A percentile compares a stretch with the other conserved stretches of the same genome.
phyloP scores from a whole-genome alignment of 2,797 vertebrate species.

The Poeciliopsis infans region DNA sequence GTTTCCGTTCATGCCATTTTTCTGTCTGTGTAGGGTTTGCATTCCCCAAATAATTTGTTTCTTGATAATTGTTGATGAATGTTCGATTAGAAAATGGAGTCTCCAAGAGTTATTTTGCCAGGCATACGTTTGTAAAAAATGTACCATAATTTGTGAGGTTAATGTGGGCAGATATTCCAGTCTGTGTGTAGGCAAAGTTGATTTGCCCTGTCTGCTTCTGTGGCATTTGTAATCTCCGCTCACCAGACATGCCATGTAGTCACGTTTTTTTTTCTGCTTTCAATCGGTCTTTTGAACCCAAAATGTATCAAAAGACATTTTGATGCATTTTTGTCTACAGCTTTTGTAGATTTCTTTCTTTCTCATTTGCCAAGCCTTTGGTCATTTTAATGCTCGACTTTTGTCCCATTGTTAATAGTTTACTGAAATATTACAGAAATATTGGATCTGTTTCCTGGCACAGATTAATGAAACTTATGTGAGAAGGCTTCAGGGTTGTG shows the following conservation, averaged over 20 bases:
- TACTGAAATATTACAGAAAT: not conserved
- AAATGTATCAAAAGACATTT: not conserved
- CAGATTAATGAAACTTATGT: slow-evolving; percentile 1
- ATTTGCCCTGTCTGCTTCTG: slow-evolving; percentile 69
- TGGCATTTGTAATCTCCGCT: slow-evolving; percentile 61
- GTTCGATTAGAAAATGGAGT: slow-evolving; percentile 59
- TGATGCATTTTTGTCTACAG: not conserved
- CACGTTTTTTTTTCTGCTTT: slow-evolving; percentile 27
- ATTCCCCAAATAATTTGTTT: slow-evolving; percentile 38
- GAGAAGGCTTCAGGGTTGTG: slow-evolving; percentile 12
- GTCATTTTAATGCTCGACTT: slow-evolving; percentile 2
- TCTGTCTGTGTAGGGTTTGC: slow-evolving; percentile 32
- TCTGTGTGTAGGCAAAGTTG: slow-evolving; percentile 62
- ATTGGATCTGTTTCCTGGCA: slow-evolving; percentile 1
- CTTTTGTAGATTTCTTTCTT: slow-evolving; percentile 13
- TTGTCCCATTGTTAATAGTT: not conserved
- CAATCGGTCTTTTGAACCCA: slow-evolving; percentile 25
- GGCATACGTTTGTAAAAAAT: slow-evolving; percentile 64
- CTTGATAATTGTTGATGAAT: slow-evolving; percentile 31
- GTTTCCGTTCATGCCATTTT: slow-evolving; percentile 20
- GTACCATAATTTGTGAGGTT: slow-evolving; percentile 69
- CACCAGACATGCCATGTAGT: slow-evolving; percentile 40
- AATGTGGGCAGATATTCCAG: slow-evolving; percentile 70
- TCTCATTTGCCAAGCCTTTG: not conserved
- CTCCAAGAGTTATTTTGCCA: slow-evolving; percentile 46